Evolutionary conservation across 2,113 vertebrate species (phyloP).

Genomic region (Bos taurus): ARS-UCD2.0 NC_037330.1:44993001-44993500

Average conservation of each 20-base stretch:
- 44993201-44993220: neutral
- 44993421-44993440: neutral
- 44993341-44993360: neutral
- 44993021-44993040: neutral
- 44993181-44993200: constrained; percentile 6
- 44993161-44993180: neutral
- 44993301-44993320: neutral
- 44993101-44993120: neutral
- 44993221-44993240: neutral
- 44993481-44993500: neutral
- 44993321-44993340: neutral
- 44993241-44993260: neutral
- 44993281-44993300: neutral
- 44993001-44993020: neutral
- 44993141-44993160: neutral
- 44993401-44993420: neutral
- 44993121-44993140: neutral
- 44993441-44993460: neutral
- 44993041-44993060: neutral
- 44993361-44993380: neutral
- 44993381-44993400: constrained; percentile 4
- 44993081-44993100: neutral
- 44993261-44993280: neutral
- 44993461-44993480: neutral
- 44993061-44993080: neutral